These are phyloP conservation scores for Ploceus nigricollis DNA, from an alignment of 2,113 vertebrate genomes.

Conservation along the genomic window DNA sequence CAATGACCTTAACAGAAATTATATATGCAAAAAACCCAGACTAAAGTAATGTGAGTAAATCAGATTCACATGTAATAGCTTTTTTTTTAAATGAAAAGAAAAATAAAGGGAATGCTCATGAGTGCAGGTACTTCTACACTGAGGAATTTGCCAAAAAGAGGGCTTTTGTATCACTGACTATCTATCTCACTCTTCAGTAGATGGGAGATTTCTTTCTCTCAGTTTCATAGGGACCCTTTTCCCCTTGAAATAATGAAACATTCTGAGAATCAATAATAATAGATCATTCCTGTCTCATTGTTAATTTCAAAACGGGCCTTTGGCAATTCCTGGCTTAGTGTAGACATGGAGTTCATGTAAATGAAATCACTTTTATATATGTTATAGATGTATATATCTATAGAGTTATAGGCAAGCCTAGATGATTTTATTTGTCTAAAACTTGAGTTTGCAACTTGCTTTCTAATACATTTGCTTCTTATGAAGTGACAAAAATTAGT, in stretches of 20 bases:
- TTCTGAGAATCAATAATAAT: neutral
- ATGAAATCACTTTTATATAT: neutral
- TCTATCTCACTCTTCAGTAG: accelerated
- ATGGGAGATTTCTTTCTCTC: neutral
- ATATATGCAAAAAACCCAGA: neutral
- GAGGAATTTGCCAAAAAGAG: neutral
- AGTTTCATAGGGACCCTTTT: neutral
- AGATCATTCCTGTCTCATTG: neutral
- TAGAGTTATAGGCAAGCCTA: neutral
- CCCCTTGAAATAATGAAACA: neutral
- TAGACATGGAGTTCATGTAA: neutral
- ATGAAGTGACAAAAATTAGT: neutral
- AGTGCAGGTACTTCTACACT: neutral
- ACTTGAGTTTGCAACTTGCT: neutral
- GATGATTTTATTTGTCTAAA: neutral
- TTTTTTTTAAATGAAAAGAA: neutral
- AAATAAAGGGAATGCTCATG: neutral
- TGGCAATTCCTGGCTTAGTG: neutral
- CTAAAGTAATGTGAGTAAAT: neutral
- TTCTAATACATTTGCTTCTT: neutral
- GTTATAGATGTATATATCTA: neutral
- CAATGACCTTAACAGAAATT: neutral
- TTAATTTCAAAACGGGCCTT: neutral
- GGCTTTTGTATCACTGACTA: neutral
- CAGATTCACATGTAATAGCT: neutral